Percentiles rank a stretch among this genome's conserved stretches.
Conservation (phyloP, 92 coral and sea anemone genomes). For the Nematostella vectensis region DNA sequence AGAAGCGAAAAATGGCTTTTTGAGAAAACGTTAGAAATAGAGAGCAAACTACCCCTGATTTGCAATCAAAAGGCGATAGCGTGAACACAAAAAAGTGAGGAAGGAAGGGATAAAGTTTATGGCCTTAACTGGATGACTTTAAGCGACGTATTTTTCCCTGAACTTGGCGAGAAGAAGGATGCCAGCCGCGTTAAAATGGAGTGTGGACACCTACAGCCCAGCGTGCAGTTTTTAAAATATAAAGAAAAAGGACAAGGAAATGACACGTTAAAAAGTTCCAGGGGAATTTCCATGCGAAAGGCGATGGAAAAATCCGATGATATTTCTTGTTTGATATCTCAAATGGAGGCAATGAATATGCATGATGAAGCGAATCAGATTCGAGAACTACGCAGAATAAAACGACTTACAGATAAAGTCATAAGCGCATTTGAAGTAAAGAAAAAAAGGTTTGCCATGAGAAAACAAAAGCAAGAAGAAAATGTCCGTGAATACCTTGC, state of each 20-base stretch:
- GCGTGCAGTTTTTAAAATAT: neutral
- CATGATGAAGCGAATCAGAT: neutral
- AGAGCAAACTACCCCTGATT: neutral
- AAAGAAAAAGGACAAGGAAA: neutral
- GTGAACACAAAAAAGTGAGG: neutral
- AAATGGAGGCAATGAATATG: slow-evolving; percentile 1
- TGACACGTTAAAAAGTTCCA: neutral
- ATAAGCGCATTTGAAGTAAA: neutral
- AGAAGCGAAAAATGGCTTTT: neutral
- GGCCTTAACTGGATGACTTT: slow-evolving; percentile 6
- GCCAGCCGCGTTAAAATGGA: neutral
- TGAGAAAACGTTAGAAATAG: neutral
- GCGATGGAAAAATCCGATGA: neutral
- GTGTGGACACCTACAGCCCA: neutral
- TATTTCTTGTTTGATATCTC: neutral
- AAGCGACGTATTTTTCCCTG: neutral
- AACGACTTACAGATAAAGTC: neutral
- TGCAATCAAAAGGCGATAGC: neutral
- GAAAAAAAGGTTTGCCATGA: neutral
- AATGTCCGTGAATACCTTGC: neutral
- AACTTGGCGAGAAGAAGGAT: neutral
- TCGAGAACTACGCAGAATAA: neutral
- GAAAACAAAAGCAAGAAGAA: neutral
- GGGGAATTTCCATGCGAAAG: neutral
- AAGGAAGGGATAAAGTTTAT: neutral